Base-by-base conservation (phyloP, 1,140 invertebrate species). In the Hermatobates lingyangjiaoensis region DNA sequence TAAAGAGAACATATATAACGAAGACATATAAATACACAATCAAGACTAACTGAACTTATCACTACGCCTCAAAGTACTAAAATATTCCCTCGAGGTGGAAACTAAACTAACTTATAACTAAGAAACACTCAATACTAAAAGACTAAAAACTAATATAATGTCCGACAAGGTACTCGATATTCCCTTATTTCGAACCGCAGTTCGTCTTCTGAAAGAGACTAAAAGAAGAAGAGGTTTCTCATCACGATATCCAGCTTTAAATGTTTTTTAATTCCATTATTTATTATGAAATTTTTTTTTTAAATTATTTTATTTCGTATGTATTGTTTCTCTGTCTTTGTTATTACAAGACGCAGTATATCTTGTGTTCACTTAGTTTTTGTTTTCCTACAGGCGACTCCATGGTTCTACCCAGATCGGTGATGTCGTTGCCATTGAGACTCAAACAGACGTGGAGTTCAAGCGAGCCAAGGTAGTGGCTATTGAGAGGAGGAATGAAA, bases 351-450 rank as follows among this genome's bases (percentile, higher is more conserved):
- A 34, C 28, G 7, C 7, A 34, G 15, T 34, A 34, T 34, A 15
- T 34, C 7, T 34, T 34, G 7, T 34, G 28, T 34, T 34, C 7
- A 7, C 7, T 34, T 34, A 27, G 34, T 34, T 40, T 23, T 46
- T 21, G 23, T 25, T 23, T 34, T 10, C 10, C 24, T 50, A 18
- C 12, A 50, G 50, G 27, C n/a, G 21, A 5, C n/a, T 26, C 15
- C 50, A 51, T 46, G 50, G 50, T n/a, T 25, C 14, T 5, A 27
- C 38, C 3, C 27, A 45, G n/a, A 25, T 51, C 15, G 50, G 50
- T 3, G 50, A 51, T 45, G 2, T 51, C 23, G 50, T 40, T 25
- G 42, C 15, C 5, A 26, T 51, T 2, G 50, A 51, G 34, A n/a
- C 34, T 15, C 40, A 51, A 18, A 5, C 20, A 18, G 50, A 51